Evolutionary conservation across 2,113 vertebrate species (phyloP), one percentile per base, ranked within the genome.

Genomic region (Grammomys surdaster): DNA sequence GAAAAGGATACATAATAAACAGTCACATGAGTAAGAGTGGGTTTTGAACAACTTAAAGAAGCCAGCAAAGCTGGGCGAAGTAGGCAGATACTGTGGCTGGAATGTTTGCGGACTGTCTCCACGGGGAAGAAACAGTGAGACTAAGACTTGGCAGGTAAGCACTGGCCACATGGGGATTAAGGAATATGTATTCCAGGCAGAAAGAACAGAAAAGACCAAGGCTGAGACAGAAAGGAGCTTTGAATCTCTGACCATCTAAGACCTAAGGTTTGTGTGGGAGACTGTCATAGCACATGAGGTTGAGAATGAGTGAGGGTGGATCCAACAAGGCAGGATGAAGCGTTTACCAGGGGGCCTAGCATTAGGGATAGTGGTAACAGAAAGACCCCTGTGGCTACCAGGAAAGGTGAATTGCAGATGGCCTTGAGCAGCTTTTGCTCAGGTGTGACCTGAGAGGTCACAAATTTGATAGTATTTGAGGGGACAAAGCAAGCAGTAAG

Each of bases 401-500:
- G 19, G 26, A 28, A 72, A 40, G 40, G 54, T 36, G 26, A 24
- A n/a, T 1, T 10, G 0, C 7, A 60, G 54, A 69, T 86, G 36
- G 43, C 19, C 5, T 3, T 40, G n/a, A 40, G n/a, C n/a, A 58
- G 67, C 43, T 8, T 17, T 80, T 67, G 63, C 54, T 56, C 78
- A 87, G 36, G n/a, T 80, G 22, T 84, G 46, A 24, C 46, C 1
- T 7, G 33, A 43, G 73, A 67, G 58, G 69, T 90, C 70, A 48
- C 82, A 24, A 31, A 65, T 65, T 33, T 36, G 7, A 88, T 24
- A 26, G 46, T 7, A 11, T 70, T 65, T 5, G 22, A 67, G 22
- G 46, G 65, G 81, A 93, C 46, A 76, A 85, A 48, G 76, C 78
- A 72, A 80, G 40, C 3, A 97, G 58, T 14, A n/a, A 84, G 75